Evolutionary conservation across 2,888 invertebrate genomes (phyloP), one percentile per base, ranked within the genome.

Genomic region (Platerodrilus igneus): DNA sequence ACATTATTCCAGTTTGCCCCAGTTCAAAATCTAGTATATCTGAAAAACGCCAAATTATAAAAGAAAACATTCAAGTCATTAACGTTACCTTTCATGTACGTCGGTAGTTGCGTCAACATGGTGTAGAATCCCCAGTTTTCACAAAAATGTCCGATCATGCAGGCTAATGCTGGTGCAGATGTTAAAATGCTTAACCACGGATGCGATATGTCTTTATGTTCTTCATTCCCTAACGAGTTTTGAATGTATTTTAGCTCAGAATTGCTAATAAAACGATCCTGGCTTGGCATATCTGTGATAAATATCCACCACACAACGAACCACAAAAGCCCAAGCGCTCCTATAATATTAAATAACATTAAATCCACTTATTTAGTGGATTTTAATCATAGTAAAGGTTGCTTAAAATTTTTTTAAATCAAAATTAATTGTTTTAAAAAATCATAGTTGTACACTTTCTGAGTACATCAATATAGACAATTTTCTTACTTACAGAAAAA

Each of bases 161-260:
- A 86, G 0, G 89, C 87, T 83, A 87, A 90, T 7, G 90, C 86
- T 0, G 89, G 81, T 34, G 75, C 71, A 0, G 89, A 90, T 0
- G 74, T 78, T 30, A 89, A 68, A 60, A 91, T 85, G 2, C 76
- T 71, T 38, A 73, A 74, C 90, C 90, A 90, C 0, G 90, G 90
- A 63, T 85, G 82, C 6, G 70, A 72, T 8, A 79, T 68, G 48
- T 68, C 68, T 1, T 70, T 71, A 3, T 71, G 69, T 18, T 64
- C 62, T 37, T 68, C 63, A 27, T 62, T 62, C 11, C 78, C 80
- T 10, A 82, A 67, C 2, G 76, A 72, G 6, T 76, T 72, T 69
- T 78, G 62, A 1, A 90, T 86, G 51, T 84, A 88, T 44, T 80
- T 78, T 3, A 84, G 69, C 64, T 90, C 90, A 16, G 78, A 76